A percentile compares a stretch with the other conserved stretches of the same genome.
Conservation (phyloP, 2,797 vertebrate species). For the Triplophysa yarkandensis region DNA sequence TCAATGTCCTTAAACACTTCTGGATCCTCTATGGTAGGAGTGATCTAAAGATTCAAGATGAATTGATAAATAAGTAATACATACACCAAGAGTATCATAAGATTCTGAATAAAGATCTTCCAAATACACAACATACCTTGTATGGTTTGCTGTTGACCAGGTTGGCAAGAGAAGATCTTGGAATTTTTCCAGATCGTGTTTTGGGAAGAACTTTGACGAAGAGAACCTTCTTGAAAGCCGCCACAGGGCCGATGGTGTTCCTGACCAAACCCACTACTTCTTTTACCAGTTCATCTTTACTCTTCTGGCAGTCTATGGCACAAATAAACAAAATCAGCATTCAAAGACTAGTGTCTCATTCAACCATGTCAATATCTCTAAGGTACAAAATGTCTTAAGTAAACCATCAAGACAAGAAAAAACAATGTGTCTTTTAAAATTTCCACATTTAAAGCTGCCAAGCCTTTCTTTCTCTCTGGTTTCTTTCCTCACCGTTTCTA, state of each 20-base stretch:
- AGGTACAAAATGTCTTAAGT: too few relatives aligned
- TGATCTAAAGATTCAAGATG: conserved; percentile 73
- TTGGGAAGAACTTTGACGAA: conserved; percentile 88
- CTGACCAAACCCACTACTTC: conserved; percentile 86
- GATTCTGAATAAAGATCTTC: too few relatives aligned
- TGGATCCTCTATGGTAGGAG: conserved; percentile 92
- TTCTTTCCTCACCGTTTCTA: conserved; percentile 78
- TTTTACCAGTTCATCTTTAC: conserved; percentile 68
- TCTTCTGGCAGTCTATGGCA: conserved; percentile 72
- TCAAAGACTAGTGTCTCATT: not conserved
- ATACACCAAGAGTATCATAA: too few relatives aligned
- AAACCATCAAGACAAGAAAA: too few relatives aligned
- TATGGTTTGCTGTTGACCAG: conserved; percentile 89
- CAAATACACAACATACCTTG: conserved; percentile 71
- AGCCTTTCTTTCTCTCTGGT: not conserved
- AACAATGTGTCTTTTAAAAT: too few relatives aligned
- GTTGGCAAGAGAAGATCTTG: conserved; percentile 83
- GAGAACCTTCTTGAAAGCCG: conserved; percentile 85
- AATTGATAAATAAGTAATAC: too few relatives aligned
- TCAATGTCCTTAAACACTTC: conserved; percentile 85
- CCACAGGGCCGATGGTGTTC: conserved; percentile 87
- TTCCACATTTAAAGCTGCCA: too few relatives aligned
- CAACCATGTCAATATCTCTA: too few relatives aligned
- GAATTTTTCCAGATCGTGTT: conserved; percentile 95
- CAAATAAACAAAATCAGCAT: conserved; percentile 1